phyloP scores from a whole-genome alignment of 2,797 vertebrate species.

The Choloepus didactylus region DNA sequence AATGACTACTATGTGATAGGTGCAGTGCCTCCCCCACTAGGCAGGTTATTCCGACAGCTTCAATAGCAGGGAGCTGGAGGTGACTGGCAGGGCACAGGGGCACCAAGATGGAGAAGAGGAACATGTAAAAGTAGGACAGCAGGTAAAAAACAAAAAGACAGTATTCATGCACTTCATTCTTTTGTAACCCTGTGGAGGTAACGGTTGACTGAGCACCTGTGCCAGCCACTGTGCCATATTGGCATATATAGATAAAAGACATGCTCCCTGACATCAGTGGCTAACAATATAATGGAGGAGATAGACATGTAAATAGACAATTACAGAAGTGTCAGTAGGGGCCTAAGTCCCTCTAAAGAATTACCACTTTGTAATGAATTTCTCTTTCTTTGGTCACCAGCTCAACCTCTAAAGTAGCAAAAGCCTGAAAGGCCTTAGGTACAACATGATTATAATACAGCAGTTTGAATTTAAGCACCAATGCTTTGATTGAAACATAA shows the following conservation, averaged over 20 bases:
- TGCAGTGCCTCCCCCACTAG: not conserved
- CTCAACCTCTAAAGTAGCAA: not conserved
- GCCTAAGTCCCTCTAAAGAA: not conserved
- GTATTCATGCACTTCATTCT: constrained; percentile 12
- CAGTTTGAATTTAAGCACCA: constrained; percentile 12
- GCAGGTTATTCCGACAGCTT: not conserved
- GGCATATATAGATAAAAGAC: not conserved
- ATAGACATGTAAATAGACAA: not conserved
- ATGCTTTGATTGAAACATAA: constrained; percentile 60
- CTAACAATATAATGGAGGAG: not conserved
- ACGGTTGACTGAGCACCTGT: not conserved
- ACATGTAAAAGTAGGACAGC: constrained; percentile 14
- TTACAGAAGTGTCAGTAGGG: not conserved
- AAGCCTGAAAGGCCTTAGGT: constrained; percentile 26
- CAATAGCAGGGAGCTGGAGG: not conserved
- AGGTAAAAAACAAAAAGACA: not conserved
- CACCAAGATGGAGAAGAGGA: not conserved
- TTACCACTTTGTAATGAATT: constrained; percentile 30
- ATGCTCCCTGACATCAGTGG: not conserved
- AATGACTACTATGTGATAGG: not conserved
- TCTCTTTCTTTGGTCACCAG: constrained; percentile 46
- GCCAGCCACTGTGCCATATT: not conserved
- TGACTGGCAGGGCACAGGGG: not conserved
- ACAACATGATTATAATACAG: constrained; percentile 41
- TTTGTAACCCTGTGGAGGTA: constrained; percentile 4